Evolutionary conservation across 2,888 invertebrate genomes (phyloP), one percentile per base, ranked within the genome.

Genomic region (Osmoderma eremita): DNA sequence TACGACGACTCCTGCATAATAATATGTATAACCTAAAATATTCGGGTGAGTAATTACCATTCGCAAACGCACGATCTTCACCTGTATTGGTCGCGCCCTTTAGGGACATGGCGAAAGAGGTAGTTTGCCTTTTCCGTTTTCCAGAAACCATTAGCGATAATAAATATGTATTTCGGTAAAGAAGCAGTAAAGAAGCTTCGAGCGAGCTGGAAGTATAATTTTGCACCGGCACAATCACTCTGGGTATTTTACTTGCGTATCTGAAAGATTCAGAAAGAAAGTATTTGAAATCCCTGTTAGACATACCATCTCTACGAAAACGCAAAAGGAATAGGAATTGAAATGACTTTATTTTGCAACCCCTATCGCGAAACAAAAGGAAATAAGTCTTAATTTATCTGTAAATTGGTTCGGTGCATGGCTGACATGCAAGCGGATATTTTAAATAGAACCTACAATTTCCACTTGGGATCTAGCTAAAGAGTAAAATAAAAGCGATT

Each of bases 31-130:
- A 41, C 20, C 18, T 62, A 62, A 67, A 50, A 67, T 62, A 67
- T 67, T 67, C 62, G 42, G 61, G 15, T 13, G 36, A 63, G 58
- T 65, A 65, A 65, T 65, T 58, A 45, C 38, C 22, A 38, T 65
- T 65, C 49, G 36, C 39, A 39, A 30, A 49, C n/a, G 49, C 49
- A 65, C 65, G 65, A 49, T 22, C 39, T 36, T 12, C 18, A 36
- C 58, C 48, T 56, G 58, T 24, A 65, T 65, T 65, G 65, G 65
- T 48, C 54, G 17, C 8, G 39, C 49, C 30, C 24, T 36, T 15
- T 56, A 42, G 20, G 48, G 41, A 42, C 17, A 65, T 65, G 65
- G 49, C 65, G 45, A 58, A 38, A 50, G 38, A 49, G 20, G 15
- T 13, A 17, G 15, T 51, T 51, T 51, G n/a, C 8, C 24, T 12